Percentiles rank a stretch among this genome's conserved stretches.
phyloP scores from a whole-genome alignment of 64 coral and sea anemone genomes.

The Stichodactyla mertensii region DNA sequence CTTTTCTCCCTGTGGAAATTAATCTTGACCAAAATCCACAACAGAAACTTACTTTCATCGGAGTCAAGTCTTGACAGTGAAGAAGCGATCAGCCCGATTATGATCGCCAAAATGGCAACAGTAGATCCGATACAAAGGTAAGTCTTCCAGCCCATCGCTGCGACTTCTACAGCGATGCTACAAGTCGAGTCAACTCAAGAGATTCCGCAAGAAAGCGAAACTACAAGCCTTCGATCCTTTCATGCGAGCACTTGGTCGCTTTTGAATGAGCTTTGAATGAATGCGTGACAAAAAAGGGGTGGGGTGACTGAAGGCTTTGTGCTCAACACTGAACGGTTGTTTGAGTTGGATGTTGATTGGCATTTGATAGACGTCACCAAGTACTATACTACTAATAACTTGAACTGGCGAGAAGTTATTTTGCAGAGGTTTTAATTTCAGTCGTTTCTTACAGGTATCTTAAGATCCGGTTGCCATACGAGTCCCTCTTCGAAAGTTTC shows the following conservation, averaged over 20 bases:
- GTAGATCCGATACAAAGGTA: neutral
- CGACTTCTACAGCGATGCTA: neutral
- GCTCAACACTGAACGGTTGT: too few relatives aligned
- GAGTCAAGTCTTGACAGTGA: slow-evolving; percentile 53
- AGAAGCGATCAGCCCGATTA: slow-evolving; percentile 46
- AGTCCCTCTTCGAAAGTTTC: too few relatives aligned
- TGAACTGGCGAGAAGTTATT: too few relatives aligned
- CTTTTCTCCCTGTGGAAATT: too few relatives aligned
- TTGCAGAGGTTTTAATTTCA: too few relatives aligned
- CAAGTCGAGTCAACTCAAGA: neutral
- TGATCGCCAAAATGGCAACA: slow-evolving; percentile 29
- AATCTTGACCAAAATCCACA: too few relatives aligned
- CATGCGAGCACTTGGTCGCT: too few relatives aligned
- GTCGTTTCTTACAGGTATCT: too few relatives aligned
- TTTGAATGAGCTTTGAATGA: neutral
- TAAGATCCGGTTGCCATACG: too few relatives aligned
- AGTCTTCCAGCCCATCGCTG: neutral
- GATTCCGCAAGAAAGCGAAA: neutral
- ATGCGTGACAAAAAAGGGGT: neutral
- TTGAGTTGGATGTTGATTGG: neutral
- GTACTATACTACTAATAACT: too few relatives aligned
- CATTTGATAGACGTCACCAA: neutral
- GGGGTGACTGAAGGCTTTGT: neutral
- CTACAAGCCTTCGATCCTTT: neutral
- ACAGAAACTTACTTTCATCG: slow-evolving; percentile 47